phyloP scores from a whole-genome alignment of 2,797 vertebrate species.

The Euthynnus affinis region DNA sequence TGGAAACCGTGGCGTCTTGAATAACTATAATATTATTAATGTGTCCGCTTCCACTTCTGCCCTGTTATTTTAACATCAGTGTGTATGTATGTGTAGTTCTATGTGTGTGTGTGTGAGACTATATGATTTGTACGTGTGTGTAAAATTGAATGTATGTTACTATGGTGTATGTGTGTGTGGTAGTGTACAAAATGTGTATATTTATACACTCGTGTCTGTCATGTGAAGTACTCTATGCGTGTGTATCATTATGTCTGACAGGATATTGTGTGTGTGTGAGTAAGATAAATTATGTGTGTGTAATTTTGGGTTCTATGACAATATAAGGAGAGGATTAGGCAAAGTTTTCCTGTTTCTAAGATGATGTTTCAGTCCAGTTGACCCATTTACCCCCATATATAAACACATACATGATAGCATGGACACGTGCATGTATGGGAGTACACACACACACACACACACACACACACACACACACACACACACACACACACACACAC shows the following conservation, averaged over 20 bases:
- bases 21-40: constrained; percentile 82
- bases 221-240: constrained; percentile 34
- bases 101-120: constrained; percentile 23
- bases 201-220: constrained; percentile 19
- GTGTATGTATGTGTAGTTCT: constrained; percentile 31
- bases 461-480: constrained; percentile 12
- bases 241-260: constrained; percentile 52
- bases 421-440: background rate
- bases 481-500: constrained; percentile 3
- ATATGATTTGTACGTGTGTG: constrained; percentile 22
- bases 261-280: constrained; percentile 47
- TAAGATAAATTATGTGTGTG: constrained; percentile 63
- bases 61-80: constrained; percentile 77
- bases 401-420: constrained; percentile 20
- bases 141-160: background rate
- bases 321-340: constrained; percentile 69
- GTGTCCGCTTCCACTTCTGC: constrained; percentile 80
- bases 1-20: constrained; percentile 77
- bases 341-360: constrained; percentile 75
- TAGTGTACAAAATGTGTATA: constrained; percentile 1
- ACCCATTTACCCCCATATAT: constrained; percentile 56
- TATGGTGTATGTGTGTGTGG: constrained; percentile 13
- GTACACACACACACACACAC: constrained; percentile 5
- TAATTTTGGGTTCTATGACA: constrained; percentile 70
- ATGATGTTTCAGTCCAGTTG: constrained; percentile 59